These are phyloP conservation scores for Melieria picta DNA, from an alignment of 2,888 invertebrate species.

Conservation along the genomic window DNA sequence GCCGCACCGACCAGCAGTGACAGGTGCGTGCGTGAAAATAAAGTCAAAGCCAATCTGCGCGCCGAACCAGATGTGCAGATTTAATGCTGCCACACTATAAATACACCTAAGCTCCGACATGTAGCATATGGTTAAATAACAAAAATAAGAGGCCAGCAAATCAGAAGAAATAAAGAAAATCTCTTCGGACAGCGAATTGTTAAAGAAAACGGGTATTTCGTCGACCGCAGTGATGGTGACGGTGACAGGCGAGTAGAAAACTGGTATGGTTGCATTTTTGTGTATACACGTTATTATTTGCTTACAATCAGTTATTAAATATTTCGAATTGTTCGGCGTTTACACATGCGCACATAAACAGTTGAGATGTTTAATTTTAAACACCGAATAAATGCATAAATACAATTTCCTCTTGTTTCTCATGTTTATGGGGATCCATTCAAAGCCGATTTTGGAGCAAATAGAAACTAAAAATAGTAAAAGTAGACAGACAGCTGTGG, in stretches of 20 bases:
- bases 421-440: no score
- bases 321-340: slow-evolving; percentile 18
- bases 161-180: slow-evolving; percentile 28
- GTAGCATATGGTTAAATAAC: no score
- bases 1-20: background rate
- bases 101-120: no score
- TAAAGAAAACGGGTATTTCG: slow-evolving; percentile 3
- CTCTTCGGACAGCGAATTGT: slow-evolving; percentile 7
- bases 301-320: slow-evolving; percentile 26
- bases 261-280: slow-evolving; percentile 46
- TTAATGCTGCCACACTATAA: no score
- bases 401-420: background rate
- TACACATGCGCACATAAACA: slow-evolving; percentile 3
- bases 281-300: slow-evolving; percentile 30
- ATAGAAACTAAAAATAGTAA: no score
- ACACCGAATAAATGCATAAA: background rate
- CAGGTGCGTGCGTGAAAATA: slow-evolving; percentile 29
- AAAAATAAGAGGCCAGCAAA: slow-evolving; percentile 7
- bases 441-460: no score
- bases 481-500: no score
- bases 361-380: background rate
- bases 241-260: slow-evolving; percentile 35
- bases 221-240: slow-evolving; percentile 6
- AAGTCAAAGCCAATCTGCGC: slow-evolving; percentile 19
- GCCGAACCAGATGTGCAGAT: no score